Evolutionary conservation across 2,113 vertebrate genomes (phyloP).

Genomic region (Neodontobutis hainanensis): DNA sequence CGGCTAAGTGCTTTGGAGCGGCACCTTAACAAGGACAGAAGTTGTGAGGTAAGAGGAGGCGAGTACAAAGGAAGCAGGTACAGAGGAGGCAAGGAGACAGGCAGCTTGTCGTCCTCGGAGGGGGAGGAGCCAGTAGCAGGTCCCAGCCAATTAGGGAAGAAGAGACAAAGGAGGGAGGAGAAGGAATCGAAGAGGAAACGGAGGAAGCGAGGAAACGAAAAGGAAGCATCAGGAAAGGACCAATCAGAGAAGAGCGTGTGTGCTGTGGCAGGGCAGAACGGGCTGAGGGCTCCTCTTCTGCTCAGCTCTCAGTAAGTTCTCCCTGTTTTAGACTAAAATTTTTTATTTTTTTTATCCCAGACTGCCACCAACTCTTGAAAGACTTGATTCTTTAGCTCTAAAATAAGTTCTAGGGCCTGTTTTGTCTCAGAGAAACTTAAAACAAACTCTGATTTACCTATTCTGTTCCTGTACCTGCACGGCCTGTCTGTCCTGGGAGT

Average conservation of each 20-base stretch:
- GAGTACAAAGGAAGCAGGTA: not conserved
- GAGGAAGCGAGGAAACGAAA: conserved; percentile 4
- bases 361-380: too few species aligned
- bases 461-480: too few species aligned
- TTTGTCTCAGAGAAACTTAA: too few species aligned
- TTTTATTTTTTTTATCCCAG: too few species aligned
- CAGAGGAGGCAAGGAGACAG: not conserved
- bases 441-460: too few species aligned
- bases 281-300: not conserved
- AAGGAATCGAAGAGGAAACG: not conserved
- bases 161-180: not conserved
- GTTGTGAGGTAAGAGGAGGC: not conserved
- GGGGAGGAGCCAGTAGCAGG: not conserved
- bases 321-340: not conserved
- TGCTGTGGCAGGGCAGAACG: not conserved
- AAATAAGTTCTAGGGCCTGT: too few species aligned
- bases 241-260: conserved; percentile 1
- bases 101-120: conserved; percentile 13
- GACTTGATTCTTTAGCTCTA: too few species aligned
- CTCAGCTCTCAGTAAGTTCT: not conserved
- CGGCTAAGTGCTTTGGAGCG: conserved; percentile 62
- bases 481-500: too few species aligned
- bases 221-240: conserved; percentile 20
- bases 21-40: conserved; percentile 13
- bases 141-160: conserved; percentile 36